A percentile compares a stretch with the other conserved stretches of the same genome.
Conservation (phyloP, 2,113 vertebrate species). For the Thinocorus orbignyianus region DNA sequence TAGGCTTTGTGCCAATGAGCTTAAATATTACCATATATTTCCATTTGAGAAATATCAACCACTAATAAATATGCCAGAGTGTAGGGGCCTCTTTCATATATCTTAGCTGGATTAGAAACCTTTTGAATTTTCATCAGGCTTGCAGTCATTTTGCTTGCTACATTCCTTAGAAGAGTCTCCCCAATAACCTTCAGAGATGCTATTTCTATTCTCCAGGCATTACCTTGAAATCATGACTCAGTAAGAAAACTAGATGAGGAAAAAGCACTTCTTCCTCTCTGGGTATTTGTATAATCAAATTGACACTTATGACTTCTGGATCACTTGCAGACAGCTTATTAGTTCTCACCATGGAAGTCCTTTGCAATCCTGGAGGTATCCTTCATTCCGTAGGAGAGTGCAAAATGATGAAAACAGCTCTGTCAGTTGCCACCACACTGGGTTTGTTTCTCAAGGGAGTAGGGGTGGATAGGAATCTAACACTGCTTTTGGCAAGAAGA, state of each 20-base stretch:
- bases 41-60: not conserved
- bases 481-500: not conserved
- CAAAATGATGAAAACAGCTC: not conserved
- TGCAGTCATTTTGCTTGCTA: not conserved
- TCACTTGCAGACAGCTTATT: not conserved
- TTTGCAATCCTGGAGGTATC: not conserved
- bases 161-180: not conserved
- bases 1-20: not conserved
- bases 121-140: slow-evolving; percentile 22
- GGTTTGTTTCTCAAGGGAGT: not conserved
- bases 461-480: not conserved
- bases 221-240: not conserved
- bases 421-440: not conserved
- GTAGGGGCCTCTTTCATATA: not conserved
- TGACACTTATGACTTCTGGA: not conserved
- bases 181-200: not conserved
- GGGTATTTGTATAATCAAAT: not conserved
- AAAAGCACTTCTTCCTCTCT: not conserved
- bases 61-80: not conserved
- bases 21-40: not conserved
- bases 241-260: not conserved
- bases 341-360: not conserved
- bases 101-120: not conserved
- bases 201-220: not conserved
- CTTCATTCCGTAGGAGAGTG: not conserved